Percentiles rank a stretch among this genome's conserved stretches.
Conservation (phyloP, 2,888 invertebrate genomes). For the Cancer borealis region DNA sequence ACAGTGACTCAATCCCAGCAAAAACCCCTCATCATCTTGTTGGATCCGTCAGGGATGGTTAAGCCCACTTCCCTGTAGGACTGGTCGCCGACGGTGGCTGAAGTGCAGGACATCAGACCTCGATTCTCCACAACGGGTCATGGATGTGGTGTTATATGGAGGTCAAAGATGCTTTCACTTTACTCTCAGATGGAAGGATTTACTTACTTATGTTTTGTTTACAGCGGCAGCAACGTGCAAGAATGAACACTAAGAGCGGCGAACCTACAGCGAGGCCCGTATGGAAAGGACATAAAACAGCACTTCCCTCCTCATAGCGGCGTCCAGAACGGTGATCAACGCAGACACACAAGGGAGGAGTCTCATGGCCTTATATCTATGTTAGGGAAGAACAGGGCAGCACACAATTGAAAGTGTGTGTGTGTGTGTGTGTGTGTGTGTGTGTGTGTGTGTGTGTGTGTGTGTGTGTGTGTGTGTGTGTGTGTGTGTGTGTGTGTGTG, state of each 20-base stretch:
- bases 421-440: background rate
- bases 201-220: too few relatives aligned
- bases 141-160: too few relatives aligned
- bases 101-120: background rate
- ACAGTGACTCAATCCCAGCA: conserved; percentile 70
- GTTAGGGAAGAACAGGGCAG: too few relatives aligned
- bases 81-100: conserved; percentile 42
- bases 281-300: too few relatives aligned
- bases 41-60: conserved; percentile 62
- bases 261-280: too few relatives aligned
- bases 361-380: background rate
- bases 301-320: too few relatives aligned
- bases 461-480: background rate
- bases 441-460: background rate
- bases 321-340: background rate
- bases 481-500: background rate
- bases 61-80: conserved; percentile 52
- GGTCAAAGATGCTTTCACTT: too few relatives aligned
- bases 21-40: conserved; percentile 68
- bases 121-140: background rate
- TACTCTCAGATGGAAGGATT: too few relatives aligned
- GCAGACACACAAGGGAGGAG: background rate
- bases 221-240: too few relatives aligned
- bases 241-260: too few relatives aligned
- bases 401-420: background rate